Base-by-base conservation (phyloP, 2,888 invertebrate genomes). In the Parelbella ahira region DNA sequence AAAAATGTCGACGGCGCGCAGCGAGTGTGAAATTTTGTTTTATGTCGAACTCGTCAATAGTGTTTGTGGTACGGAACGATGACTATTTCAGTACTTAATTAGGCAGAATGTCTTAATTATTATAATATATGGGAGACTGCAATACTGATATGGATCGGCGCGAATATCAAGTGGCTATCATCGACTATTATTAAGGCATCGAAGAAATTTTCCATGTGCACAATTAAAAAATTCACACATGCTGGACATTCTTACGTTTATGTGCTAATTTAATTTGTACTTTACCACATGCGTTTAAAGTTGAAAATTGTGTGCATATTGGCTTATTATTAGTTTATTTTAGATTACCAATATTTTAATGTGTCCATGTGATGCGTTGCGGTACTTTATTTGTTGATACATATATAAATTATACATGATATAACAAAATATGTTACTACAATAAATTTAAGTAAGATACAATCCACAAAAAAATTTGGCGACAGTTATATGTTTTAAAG, bases 111-210 rank as follows among this genome's bases (percentile, higher is more conserved):
- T 39, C 39, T 39, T 39, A 39, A 39, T 39, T 32, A 39, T 25
- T 19, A 25, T 25, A 39, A 39, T 32, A 32, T 39, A 39, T 39
- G 39, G 32, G n/a, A 27, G 25, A 20, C 20, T 27, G 13, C 20
- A 9, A 24, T 15, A 12, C 9, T 12, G 9, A 33, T 33, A 33
- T 12, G 19, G 23, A 30, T 37, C 36, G 15, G 10, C 20, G 24
- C n/a, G 45, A 45, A 45, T 45, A 41, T 36, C 25, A 41, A 45
- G 20, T 15, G 15, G 36, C 25, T 37, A 41, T 45, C 39, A 30
- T 34, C 23, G 23, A 19, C n/a, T n/a, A n/a, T 19, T 34, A 34
- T 38, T 44, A 44, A 33, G 44, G 38, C 29, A 19, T 8, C 36
- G 23, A 32, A 39, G 39, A 32, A 39, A 24, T 15, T 39, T 39